Evolutionary conservation across 2,113 vertebrate genomes (phyloP).

Genomic region (Mystacornis crossleyi): DNA sequence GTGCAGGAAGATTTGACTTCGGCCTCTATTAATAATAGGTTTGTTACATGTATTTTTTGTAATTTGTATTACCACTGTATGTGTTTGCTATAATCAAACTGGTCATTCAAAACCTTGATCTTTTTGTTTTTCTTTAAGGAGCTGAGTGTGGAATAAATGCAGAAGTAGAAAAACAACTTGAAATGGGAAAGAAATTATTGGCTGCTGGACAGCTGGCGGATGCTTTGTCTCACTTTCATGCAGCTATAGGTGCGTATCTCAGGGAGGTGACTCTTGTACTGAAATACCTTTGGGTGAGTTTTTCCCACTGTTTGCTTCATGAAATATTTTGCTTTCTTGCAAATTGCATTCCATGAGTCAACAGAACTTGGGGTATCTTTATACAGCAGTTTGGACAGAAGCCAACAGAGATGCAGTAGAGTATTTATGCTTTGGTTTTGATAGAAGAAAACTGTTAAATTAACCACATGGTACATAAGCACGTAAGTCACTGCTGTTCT

Average conservation of each 20-base stretch:
- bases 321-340: neutral
- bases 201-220: slow-evolving; percentile 97
- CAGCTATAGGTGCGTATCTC: slow-evolving; percentile 88
- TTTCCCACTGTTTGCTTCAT: neutral
- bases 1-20: neutral
- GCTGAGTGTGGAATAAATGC: slow-evolving; percentile 90
- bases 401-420: neutral
- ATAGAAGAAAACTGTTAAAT: neutral
- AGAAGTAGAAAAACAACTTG: slow-evolving; percentile 93
- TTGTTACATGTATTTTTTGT: neutral
- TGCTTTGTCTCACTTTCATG: slow-evolving; percentile 95
- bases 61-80: neutral
- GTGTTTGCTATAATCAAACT: neutral
- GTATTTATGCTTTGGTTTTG: neutral
- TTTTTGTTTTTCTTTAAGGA: slow-evolving; percentile 74
- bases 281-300: neutral
- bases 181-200: slow-evolving; percentile 97
- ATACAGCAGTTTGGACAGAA: neutral
- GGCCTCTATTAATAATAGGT: neutral
- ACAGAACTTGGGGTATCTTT: neutral
- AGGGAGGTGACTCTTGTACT: neutral
- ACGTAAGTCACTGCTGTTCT: neutral
- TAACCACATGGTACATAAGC: neutral
- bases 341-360: neutral
- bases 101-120: neutral